Evolutionary conservation across 2,888 invertebrate species (phyloP), one percentile per base, ranked within the genome.

Genomic region (Thereva unica): DNA sequence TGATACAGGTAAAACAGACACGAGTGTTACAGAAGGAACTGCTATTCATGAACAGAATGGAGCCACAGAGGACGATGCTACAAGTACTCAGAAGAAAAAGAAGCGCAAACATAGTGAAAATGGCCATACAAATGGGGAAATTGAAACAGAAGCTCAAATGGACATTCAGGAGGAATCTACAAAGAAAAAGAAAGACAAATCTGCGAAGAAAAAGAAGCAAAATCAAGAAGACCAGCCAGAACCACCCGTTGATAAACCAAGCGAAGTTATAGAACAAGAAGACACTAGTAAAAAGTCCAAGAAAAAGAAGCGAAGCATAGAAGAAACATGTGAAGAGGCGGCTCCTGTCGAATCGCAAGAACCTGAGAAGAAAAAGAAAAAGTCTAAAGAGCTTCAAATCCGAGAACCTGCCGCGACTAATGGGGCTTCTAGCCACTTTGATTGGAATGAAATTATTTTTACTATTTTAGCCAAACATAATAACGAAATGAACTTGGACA

Each of bases 401-500:
- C 23, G 1, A 23, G 23, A 23, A 23, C 23, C 23, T 2, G 23
- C 23, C 23, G 23, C 23, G 23, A 23, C 23, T 23, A 23, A 23
- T 23, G 23, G 23, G 2, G 83, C 71, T 83, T 83, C 73, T 78
- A 80, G 35, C 78, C 79, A 72, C 83, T 71, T 71, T 54, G 68
- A 69, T 12, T 70, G 70, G 70, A 45, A 10, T 10, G 53, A 69
- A 10, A 35, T 44, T 5, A 71, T 71, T 23, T 50, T 57, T n/a
- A 64, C 34, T 5, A 66, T 67, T 38, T 23, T 70, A 61, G 38
- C 38, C 38, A 61, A 61, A 9, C 4, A 61, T 73, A 85, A 84
- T 4, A 86, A 88, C 71, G 88, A 89, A 74, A 82, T 93, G 50
- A 84, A 87, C 0, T 76, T 90, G 66, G 90, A 89, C 74, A 89